Percentiles rank a stretch among this genome's conserved stretches.
phyloP scores from a whole-genome alignment of 2,113 vertebrate genomes.

The Tiliqua scincoides region DNA sequence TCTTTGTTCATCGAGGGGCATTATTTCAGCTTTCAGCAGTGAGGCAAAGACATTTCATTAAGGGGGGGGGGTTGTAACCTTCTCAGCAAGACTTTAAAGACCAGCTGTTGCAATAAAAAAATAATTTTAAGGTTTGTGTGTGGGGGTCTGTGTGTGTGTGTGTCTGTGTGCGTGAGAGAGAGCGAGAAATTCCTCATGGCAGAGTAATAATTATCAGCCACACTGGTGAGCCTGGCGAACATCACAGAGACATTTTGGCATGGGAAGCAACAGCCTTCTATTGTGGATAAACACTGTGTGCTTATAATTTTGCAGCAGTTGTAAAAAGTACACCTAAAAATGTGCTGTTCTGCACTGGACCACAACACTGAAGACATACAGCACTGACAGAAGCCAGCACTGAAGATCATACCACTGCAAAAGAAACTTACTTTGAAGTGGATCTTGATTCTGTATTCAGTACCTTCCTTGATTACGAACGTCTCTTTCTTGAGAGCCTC shows the following conservation, averaged over 20 bases:
- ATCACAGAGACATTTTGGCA: background rate
- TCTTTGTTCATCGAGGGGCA: background rate
- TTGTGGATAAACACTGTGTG: background rate
- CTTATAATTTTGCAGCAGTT: background rate
- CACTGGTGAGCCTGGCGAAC: background rate
- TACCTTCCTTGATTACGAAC: slow-evolving; percentile 81
- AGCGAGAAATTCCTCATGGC: no score
- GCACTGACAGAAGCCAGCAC: background rate
- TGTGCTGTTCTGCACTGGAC: background rate
- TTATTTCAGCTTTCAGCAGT: background rate
- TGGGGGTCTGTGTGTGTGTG: no score
- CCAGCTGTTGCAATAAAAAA: background rate
- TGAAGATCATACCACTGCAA: slow-evolving; percentile 4
- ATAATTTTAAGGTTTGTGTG: background rate
- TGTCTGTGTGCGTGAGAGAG: no score
- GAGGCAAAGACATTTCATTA: background rate
- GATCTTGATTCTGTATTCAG: slow-evolving; percentile 83
- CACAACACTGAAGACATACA: background rate
- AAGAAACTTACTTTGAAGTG: slow-evolving; percentile 80
- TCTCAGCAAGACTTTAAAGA: background rate
- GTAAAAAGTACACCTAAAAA: background rate
- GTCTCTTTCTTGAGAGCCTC: slow-evolving; percentile 80
- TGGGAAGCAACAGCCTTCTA: background rate
- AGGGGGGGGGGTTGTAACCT: background rate
- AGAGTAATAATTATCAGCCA: background rate